Conservation (phyloP, 2,888 invertebrate species). For the Spisula subtruncata region DNA sequence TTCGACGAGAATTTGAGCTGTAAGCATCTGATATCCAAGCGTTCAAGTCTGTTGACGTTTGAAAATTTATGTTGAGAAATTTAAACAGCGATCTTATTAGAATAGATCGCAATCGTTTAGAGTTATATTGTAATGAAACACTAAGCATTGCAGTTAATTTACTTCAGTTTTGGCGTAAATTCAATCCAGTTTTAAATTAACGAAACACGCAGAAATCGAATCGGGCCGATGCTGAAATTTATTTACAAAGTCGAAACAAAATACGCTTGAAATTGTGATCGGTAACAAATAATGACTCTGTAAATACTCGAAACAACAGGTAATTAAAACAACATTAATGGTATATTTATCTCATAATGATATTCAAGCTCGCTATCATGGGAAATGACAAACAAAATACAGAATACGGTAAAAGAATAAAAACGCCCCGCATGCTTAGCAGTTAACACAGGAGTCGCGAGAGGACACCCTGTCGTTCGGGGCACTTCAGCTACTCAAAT, state of each 20-base stretch:
- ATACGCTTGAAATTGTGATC: not conserved
- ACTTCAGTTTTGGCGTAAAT: slow-evolving; percentile 6
- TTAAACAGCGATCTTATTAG: slow-evolving; percentile 8
- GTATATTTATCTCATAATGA: not conserved
- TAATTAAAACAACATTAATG: slow-evolving; percentile 9
- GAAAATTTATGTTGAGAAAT: not conserved
- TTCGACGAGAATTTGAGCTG: not conserved
- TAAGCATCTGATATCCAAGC: not conserved
- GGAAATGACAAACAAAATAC: not conserved
- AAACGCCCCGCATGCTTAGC: not conserved
- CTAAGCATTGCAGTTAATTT: not conserved
- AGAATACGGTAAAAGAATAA: not conserved
- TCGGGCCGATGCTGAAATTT: not conserved
- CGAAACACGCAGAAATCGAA: slow-evolving; percentile 1
- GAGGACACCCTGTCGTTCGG: not conserved
- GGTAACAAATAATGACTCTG: not conserved
- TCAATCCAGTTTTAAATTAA: not conserved
- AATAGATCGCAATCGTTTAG: slow-evolving; percentile 12
- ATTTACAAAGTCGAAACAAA: not conserved
- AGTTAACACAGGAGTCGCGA: not conserved
- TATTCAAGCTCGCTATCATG: not conserved
- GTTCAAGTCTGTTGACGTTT: not conserved
- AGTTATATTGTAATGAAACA: slow-evolving; percentile 21
- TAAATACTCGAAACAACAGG: not conserved
- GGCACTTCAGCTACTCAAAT: not conserved